Percentiles rank a stretch among this genome's conserved stretches.
Conservation (phyloP, 2,888 invertebrate genomes). For the Plebejus anna region DNA sequence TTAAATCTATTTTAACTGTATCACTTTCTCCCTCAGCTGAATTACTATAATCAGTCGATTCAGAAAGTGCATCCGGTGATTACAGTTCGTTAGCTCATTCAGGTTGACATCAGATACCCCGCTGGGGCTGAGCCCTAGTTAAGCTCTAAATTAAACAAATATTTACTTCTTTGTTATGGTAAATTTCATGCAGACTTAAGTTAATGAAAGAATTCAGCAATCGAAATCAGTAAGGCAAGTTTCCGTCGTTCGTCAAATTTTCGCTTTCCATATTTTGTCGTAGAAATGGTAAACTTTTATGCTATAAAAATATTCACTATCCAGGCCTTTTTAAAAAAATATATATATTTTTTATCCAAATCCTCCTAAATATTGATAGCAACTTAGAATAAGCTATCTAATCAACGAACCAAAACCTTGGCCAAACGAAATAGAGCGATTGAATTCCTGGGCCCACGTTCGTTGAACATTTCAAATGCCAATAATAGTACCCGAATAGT, state of each 20-base stretch:
- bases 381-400: background rate
- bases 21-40: conserved; percentile 36
- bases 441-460: conserved; percentile 2
- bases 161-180: conserved; percentile 1
- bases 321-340: too few relatives aligned
- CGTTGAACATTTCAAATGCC: background rate
- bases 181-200: background rate
- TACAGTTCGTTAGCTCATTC: conserved; percentile 46
- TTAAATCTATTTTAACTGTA: conserved; percentile 35
- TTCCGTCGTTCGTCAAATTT: background rate
- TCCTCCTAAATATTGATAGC: background rate
- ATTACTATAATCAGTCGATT: conserved; percentile 44
- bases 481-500: background rate
- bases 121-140: conserved; percentile 28
- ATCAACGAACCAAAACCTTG: background rate
- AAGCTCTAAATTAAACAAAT: conserved; percentile 11
- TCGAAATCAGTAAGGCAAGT: background rate
- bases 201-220: background rate
- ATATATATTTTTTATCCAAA: background rate
- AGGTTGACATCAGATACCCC: conserved; percentile 31
- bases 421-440: background rate
- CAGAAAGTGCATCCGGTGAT: conserved; percentile 44
- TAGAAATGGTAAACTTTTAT: background rate
- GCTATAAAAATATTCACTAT: too few relatives aligned
- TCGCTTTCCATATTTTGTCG: background rate